phyloP scores from a whole-genome alignment of 2,113 vertebrate genomes.

The Tenebrosternarchus preto region DNA sequence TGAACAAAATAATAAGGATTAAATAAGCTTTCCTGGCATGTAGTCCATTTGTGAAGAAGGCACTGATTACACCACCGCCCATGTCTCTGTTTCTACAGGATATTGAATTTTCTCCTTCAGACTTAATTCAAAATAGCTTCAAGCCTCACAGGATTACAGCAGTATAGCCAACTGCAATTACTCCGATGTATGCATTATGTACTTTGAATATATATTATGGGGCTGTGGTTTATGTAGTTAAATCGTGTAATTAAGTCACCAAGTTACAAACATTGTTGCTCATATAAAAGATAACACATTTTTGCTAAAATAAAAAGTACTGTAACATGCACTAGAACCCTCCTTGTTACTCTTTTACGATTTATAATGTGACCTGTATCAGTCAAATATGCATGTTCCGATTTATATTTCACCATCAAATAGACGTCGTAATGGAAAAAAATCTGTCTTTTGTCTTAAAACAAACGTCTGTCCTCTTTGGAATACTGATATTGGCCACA shows the following conservation, averaged over 20 bases:
- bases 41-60: not conserved
- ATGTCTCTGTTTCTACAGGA: not conserved
- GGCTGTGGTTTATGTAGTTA: not conserved
- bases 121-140: not conserved
- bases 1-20: not conserved
- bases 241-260: not conserved
- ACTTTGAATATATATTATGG: not conserved
- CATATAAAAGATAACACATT: not conserved
- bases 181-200: too few species aligned
- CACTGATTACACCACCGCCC: not conserved
- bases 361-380: not conserved
- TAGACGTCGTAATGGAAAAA: not conserved
- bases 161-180: too few species aligned
- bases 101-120: conserved; percentile 21
- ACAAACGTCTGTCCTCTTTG: not conserved
- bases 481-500: not conserved
- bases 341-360: not conserved
- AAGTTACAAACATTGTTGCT: not conserved
- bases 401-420: not conserved
- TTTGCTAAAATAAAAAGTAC: not conserved
- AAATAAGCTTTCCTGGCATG: not conserved
- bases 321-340: not conserved
- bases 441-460: not conserved
- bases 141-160: not conserved
- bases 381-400: not conserved